Conservation (phyloP, 2,888 invertebrate genomes). For the Oligia strigilis region DNA sequence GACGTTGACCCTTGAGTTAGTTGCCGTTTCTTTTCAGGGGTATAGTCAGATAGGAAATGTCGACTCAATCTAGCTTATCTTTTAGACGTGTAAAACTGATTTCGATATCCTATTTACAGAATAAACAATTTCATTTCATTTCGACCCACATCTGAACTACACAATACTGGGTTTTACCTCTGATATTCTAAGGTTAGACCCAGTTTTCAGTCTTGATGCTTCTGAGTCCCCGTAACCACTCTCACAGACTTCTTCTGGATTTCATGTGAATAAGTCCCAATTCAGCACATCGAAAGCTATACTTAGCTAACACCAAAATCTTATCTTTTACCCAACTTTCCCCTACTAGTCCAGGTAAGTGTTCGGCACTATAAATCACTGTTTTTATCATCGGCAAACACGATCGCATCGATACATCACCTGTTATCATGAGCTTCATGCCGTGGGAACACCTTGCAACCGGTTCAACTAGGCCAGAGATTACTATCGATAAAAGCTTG, state of each 20-base stretch:
- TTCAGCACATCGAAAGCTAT: background rate
- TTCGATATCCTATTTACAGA: background rate
- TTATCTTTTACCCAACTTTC: constrained; percentile 55
- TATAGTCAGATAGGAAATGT: background rate
- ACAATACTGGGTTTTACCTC: background rate
- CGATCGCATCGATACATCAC: constrained; percentile 69
- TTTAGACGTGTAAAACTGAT: no score
- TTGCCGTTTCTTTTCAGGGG: background rate
- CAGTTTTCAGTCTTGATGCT: background rate
- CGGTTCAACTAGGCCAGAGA: constrained; percentile 50
- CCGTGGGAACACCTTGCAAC: constrained; percentile 68
- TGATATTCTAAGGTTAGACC: background rate
- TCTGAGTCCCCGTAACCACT: background rate
- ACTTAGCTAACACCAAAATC: constrained; percentile 1
- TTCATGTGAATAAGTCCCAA: background rate
- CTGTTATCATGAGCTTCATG: constrained; percentile 63
- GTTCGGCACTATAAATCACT: constrained; percentile 63
- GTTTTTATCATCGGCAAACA: constrained; percentile 64
- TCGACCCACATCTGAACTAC: background rate
- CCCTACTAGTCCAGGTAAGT: constrained; percentile 52
- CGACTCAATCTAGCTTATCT: background rate
- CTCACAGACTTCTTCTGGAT: background rate
- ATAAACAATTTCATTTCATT: background rate
- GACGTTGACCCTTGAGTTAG: background rate
- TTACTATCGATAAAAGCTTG: constrained; percentile 49